These are phyloP conservation scores for Hoplodrina blanda DNA, from an alignment of 2,888 invertebrate species.

Conservation along the genomic window DNA sequence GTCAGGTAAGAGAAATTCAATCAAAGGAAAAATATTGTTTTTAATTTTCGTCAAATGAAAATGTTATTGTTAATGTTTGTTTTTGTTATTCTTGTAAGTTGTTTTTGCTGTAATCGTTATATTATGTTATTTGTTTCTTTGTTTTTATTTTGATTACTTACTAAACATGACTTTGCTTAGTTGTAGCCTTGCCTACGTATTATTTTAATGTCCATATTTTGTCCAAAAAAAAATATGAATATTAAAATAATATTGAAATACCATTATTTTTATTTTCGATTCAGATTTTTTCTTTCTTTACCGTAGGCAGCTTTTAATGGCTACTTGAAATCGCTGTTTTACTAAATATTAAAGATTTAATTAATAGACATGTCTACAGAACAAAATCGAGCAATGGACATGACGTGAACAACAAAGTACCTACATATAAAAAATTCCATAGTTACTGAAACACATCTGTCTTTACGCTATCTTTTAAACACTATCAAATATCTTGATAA, in stretches of 20 bases:
- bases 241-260: too few species aligned
- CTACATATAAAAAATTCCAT: neutral
- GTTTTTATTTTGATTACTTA: neutral
- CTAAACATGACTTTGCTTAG: constrained; percentile 18
- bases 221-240: too few species aligned
- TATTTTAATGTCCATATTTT: constrained; percentile 9
- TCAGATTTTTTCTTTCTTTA: too few species aligned
- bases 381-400: too few species aligned
- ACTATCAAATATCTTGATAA: neutral
- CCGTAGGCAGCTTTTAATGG: too few species aligned
- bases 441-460: neutral
- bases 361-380: too few species aligned
- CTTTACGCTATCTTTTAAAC: neutral
- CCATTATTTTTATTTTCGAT: too few species aligned
- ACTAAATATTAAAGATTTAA: too few species aligned
- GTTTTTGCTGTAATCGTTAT: neutral
- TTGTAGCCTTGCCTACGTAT: neutral
- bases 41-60: neutral
- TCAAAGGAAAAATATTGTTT: neutral
- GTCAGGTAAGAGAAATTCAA: neutral
- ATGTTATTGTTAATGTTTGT: neutral
- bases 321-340: too few species aligned
- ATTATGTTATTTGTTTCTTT: neutral
- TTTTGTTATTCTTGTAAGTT: neutral
- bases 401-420: neutral